Conservation (phyloP, 2,888 invertebrate species). For the Philonicus albiceps region DNA sequence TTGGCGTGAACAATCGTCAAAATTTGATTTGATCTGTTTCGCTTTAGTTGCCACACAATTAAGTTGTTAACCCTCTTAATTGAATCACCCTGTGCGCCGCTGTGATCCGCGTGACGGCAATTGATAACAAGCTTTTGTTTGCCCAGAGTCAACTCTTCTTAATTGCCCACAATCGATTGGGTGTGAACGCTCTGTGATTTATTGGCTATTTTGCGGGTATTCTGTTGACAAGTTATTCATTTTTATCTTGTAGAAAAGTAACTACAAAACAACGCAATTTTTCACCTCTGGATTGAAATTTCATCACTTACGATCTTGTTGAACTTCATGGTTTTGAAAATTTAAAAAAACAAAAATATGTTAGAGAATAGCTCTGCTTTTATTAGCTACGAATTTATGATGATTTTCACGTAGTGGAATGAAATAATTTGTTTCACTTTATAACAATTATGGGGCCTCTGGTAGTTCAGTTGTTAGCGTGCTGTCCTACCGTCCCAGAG, state of each 20-base stretch:
- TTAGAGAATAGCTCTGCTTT: no score
- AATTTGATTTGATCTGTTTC: slow-evolving; percentile 35
- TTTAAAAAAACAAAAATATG: no score
- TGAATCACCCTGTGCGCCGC: not conserved
- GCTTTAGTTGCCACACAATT: slow-evolving; percentile 37
- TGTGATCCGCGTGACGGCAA: not conserved
- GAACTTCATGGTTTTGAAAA: no score
- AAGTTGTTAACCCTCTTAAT: slow-evolving; percentile 38
- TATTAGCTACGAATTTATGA: no score
- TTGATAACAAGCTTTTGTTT: slow-evolving; percentile 33
- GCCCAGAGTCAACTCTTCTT: not conserved
- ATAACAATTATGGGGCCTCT: no score
- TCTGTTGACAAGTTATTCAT: not conserved
- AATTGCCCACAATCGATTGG: slow-evolving; percentile 22
- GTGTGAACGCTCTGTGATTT: slow-evolving; percentile 27
- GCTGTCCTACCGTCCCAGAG: no score
- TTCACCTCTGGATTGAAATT: not conserved
- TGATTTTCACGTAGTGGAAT: no score
- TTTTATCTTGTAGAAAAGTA: not conserved
- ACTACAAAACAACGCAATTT: not conserved
- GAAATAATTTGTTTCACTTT: no score
- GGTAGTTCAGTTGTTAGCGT: no score
- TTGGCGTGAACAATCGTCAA: not conserved
- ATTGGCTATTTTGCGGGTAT: not conserved
- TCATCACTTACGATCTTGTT: no score